Conservation (phyloP, 2,113 vertebrate species). For the Balaeniceps rex region DNA sequence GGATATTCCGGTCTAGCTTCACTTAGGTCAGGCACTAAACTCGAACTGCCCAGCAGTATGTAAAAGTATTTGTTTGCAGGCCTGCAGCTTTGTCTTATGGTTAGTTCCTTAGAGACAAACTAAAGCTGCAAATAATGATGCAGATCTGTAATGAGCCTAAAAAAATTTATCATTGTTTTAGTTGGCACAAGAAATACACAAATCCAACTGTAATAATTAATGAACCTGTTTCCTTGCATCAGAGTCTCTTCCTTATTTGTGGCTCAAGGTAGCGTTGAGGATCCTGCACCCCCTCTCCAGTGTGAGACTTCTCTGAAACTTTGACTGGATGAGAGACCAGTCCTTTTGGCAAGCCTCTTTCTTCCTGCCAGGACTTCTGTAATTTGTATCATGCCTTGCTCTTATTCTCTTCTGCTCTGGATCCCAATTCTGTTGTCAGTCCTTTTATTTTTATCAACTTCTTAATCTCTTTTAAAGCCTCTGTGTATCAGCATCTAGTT, state of each 20-base stretch:
- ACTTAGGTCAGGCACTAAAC: not conserved
- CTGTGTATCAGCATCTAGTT: not conserved
- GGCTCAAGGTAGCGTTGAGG: not conserved
- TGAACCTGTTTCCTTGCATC: not conserved
- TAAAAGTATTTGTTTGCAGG: not conserved
- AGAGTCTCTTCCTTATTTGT: not conserved
- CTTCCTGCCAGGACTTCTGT: not conserved
- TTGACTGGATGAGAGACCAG: not conserved
- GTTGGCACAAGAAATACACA: not conserved
- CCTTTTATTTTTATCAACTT: not conserved
- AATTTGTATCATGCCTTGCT: not conserved
- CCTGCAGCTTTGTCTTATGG: not conserved
- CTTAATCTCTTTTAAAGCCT: not conserved
- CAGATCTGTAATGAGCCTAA: not conserved
- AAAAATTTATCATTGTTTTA: not conserved
- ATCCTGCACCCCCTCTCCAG: not conserved
- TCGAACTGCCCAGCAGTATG: not conserved
- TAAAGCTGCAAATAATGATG: not conserved
- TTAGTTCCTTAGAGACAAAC: not conserved
- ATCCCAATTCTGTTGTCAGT: not conserved
- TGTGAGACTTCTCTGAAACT: not conserved
- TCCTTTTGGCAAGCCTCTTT: not conserved
- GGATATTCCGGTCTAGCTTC: not conserved
- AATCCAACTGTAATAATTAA: not conserved
- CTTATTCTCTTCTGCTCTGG: not conserved